A percentile compares a stretch with the other conserved stretches of the same genome.
These are phyloP conservation scores for Acanthosoma haemorrhoidale DNA, from an alignment of 2,888 invertebrate species.

Conservation along the genomic window DNA sequence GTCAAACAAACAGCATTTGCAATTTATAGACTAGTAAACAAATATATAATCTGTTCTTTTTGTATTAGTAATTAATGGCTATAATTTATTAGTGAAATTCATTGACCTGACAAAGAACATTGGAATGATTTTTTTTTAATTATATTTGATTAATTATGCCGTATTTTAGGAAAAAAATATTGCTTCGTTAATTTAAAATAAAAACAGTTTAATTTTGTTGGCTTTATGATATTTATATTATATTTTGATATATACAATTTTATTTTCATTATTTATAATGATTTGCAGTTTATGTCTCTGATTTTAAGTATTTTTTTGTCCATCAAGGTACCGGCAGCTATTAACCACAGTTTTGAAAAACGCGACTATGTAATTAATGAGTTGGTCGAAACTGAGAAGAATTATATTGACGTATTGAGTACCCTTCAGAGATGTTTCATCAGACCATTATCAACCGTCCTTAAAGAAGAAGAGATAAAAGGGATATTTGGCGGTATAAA, in stretches of 20 bases:
- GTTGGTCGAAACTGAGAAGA: constrained; percentile 91
- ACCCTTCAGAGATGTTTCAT: constrained; percentile 77
- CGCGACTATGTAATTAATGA: constrained; percentile 90
- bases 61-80: too few species aligned
- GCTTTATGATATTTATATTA: neutral
- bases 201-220: too few species aligned
- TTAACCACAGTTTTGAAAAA: constrained; percentile 58
- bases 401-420: constrained; percentile 88
- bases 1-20: too few species aligned
- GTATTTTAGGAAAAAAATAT: too few species aligned
- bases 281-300: neutral
- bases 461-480: constrained; percentile 69
- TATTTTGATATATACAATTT: neutral
- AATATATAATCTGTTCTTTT: too few species aligned
- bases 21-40: too few species aligned
- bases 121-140: too few species aligned
- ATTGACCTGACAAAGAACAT: too few species aligned
- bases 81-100: too few species aligned
- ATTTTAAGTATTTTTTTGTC: too few species aligned
- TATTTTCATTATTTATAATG: neutral
- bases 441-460: constrained; percentile 63
- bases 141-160: too few species aligned
- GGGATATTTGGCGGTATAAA: constrained; percentile 86
- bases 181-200: too few species aligned
- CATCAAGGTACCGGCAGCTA: constrained; percentile 42